Evolutionary conservation across 2,888 invertebrate species (phyloP), one percentile per base, ranked within the genome.

Genomic region (Pseudoips prasinana): DNA sequence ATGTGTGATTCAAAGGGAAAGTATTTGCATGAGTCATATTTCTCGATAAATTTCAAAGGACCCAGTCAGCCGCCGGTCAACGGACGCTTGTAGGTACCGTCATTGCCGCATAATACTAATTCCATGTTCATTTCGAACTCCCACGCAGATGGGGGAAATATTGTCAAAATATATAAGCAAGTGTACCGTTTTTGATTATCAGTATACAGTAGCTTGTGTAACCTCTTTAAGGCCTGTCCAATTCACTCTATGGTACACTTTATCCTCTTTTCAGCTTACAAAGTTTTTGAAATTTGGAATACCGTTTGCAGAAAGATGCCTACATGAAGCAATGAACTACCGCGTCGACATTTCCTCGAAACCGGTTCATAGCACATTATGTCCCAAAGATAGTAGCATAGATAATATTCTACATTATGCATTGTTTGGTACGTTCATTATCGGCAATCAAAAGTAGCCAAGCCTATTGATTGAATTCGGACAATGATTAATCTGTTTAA

Each of bases 21-120:
- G 63, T 67, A 80, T 77, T 73, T 65, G 60, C 38, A 39, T 83
- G 81, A 82, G 43, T 83, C 82, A 81, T 54, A 60, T 52, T 69
- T 66, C 58, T 65, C 70, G 72, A 72, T 72, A 66, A 58, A 56
- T 61, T 59, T 58, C 58, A 50, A 60, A 63, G 60, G 63, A 54
- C 45, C 49, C 46, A 46, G 42, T 53, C 58, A 41, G 28, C 43
- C 7, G 44, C 41, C 53, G 69, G 68, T 68, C 71, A 66, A 58
- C 46, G 62, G 41, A 53, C 56, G 20, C 14, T 14, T 14, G 2
- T 3, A 14, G 14, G 14, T 14, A 5, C 14, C 2, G 14, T 14
- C 14, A 14, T 3, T 14, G 14, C 5, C 5, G 14, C 5, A 5
- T 3, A 3, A 5, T 3, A 14, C 14, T 14, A n/a, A n/a, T 14